A percentile compares a stretch with the other conserved stretches of the same genome.
Evolutionary conservation across 1,140 invertebrate genomes (phyloP).

Genomic region (Kradibia gibbosae): DNA sequence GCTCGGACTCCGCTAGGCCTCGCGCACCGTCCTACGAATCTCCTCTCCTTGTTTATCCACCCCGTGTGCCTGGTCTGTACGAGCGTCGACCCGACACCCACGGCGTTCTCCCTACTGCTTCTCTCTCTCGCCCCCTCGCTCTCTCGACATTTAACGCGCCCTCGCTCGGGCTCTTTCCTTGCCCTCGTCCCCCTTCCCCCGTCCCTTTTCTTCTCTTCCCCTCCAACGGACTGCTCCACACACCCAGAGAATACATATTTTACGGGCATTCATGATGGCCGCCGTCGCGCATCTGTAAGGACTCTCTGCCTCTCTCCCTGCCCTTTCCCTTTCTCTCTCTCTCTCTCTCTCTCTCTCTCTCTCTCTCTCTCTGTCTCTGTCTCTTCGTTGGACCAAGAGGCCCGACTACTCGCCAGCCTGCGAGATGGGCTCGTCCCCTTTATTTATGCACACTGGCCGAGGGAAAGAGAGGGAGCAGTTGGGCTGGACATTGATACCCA

Average conservation of each 20-base stretch:
- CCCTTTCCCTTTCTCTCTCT: slow-evolving; percentile 32
- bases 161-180: slow-evolving; percentile 10
- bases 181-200: slow-evolving; percentile 51
- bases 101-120: slow-evolving; percentile 51
- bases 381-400: slow-evolving; percentile 42
- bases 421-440: slow-evolving; percentile 61
- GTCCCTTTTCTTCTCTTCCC: slow-evolving; percentile 47
- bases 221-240: slow-evolving; percentile 30
- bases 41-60: slow-evolving; percentile 32
- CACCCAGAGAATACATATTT: slow-evolving; percentile 71
- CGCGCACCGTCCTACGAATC: slow-evolving; percentile 24
- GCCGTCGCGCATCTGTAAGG: slow-evolving; percentile 72
- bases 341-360: slow-evolving; percentile 53
- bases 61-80: background rate
- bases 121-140: slow-evolving; percentile 10
- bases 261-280: slow-evolving; percentile 74
- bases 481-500: slow-evolving; percentile 36
- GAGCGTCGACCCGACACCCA: slow-evolving; percentile 42
- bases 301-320: slow-evolving; percentile 60
- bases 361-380: slow-evolving; percentile 54
- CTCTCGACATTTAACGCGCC: background rate
- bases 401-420: slow-evolving; percentile 15
- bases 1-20: background rate
- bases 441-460: slow-evolving; percentile 34
- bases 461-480: slow-evolving; percentile 19